Percentiles rank a stretch among this genome's conserved stretches.
Evolutionary conservation across 2,888 invertebrate species (phyloP).

Genomic region (Dioctria rufipes): DNA sequence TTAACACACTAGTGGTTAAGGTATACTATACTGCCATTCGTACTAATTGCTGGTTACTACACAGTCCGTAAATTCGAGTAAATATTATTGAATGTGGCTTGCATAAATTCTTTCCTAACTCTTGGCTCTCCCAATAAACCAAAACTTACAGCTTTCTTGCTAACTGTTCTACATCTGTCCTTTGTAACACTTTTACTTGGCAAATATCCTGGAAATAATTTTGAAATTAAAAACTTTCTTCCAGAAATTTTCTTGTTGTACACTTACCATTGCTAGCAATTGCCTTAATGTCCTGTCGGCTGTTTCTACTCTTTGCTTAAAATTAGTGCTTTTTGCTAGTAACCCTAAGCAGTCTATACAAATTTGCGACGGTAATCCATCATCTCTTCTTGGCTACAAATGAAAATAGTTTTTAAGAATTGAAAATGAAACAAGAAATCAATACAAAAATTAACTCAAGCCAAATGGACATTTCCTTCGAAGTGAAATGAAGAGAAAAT

Average conservation of each 20-base stretch:
- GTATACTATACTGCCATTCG: no score
- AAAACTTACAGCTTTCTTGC: slow-evolving; percentile 12
- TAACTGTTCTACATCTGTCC: slow-evolving; percentile 33
- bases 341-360: slow-evolving; percentile 61
- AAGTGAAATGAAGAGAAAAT: neutral
- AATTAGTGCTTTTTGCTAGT: slow-evolving; percentile 70
- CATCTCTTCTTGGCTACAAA: slow-evolving; percentile 60
- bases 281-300: slow-evolving; percentile 64
- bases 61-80: no score
- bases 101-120: neutral
- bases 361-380: slow-evolving; percentile 62
- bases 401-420: neutral
- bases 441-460: no score
- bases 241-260: neutral
- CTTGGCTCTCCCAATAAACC: neutral
- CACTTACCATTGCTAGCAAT: slow-evolving; percentile 10
- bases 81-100: no score
- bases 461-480: no score
- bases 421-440: no score
- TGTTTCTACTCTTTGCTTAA: slow-evolving; percentile 71
- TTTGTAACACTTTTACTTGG: slow-evolving; percentile 53
- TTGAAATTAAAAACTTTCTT: neutral
- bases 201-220: neutral
- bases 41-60: no score
- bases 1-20: no score